Evolutionary conservation across 2,797 vertebrate species (phyloP), one percentile per base, ranked within the genome.

Genomic region (Kryptopterus vitreolus): DNA sequence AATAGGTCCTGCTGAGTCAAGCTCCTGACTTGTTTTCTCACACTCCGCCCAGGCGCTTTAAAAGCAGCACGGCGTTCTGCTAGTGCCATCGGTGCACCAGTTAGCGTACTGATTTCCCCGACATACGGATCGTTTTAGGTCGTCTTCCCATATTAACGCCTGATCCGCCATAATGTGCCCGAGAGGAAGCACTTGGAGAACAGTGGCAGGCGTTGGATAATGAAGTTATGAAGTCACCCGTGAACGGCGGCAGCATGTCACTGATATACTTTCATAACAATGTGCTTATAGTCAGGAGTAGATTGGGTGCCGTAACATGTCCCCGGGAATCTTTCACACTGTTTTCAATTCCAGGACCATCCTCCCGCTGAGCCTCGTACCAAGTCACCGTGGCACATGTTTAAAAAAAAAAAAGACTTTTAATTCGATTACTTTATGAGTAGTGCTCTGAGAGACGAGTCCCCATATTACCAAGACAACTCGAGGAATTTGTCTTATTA

Each of bases 391-490:
- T 15, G 20, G 48, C 65, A 59, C 70, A 80, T 52, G 74, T 82
- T 77, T 83, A 24, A 55, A 29, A 48, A 48, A 48, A 86, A 82
- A 85, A 86, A 80, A 80, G 52, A 55, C n/a, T 53, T 72, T 75
- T 81, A 85, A 85, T 87, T 82, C 63, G 52, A 85, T 89, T 87
- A n/a, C 84, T 81, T 77, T 84, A 78, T 82, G 63, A 78, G 22
- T 62, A 74, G 74, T 82, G 85, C 73, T 87, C 22, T 69, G 52
- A 29, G n/a, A 76, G 52, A 59, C 50, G n/a, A 70, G 18, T 52
- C 43, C 43, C n/a, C 24, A 68, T 11, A 66, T 43, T 20, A 8
- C 50, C 24, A 80, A 11, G 33, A 20, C 50, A 20, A 24, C 35
- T n/a, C 20, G 1, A 24, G 26, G 4, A 16, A n/a, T n/a, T 65